Evolutionary conservation across 2,797 vertebrate genomes (phyloP), one percentile per base, ranked within the genome.

Genomic region (Phataginus tetradactyla): DNA sequence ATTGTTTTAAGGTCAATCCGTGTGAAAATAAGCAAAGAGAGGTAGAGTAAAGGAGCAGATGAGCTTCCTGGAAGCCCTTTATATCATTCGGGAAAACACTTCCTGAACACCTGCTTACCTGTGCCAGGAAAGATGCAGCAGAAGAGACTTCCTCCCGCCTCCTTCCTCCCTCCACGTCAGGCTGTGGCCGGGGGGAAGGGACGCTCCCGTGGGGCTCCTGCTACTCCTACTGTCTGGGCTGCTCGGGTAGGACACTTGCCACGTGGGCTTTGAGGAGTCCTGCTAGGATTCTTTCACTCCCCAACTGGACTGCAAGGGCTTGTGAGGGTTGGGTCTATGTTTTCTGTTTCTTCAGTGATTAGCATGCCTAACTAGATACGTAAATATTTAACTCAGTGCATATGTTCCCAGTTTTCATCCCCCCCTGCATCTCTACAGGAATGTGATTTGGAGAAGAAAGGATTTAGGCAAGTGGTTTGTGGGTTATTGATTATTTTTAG

Each of bases 111-210:
- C 27, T 20, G 71, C 42, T 9, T 4, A 49, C 10, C 10, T 45
- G 45, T 3, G 29, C 42, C 15, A 9, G 17, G 17, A 49, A 32
- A 0, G 27, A 20, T 11, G 15, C 3, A 1, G 4, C 9, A 7
- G 42, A 74, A 45, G 42, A 45, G 27, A 32, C 4, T 72, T 45
- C 27, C 39, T 39, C 45, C 45, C 0, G 1, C 5, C 42, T 49
- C 27, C 27, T 11, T 49, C 27, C 1, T 7, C 42, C 71, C 13
- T 14, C 39, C 13, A 25, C 14, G 8, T 27, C 69, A 25, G 29
- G 39, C 45, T 4, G 39, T 7, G 25, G 39, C 29, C 15, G 7
- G 3, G 39, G 39, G 45, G 39, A 72, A 29, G 45, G 29, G 25
- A 25, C 39, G 5, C 39, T 72, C 7, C 7, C 14, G 14, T 45